Conservation (phyloP, 2,888 invertebrate species). For the Callimorpha dominula region DNA sequence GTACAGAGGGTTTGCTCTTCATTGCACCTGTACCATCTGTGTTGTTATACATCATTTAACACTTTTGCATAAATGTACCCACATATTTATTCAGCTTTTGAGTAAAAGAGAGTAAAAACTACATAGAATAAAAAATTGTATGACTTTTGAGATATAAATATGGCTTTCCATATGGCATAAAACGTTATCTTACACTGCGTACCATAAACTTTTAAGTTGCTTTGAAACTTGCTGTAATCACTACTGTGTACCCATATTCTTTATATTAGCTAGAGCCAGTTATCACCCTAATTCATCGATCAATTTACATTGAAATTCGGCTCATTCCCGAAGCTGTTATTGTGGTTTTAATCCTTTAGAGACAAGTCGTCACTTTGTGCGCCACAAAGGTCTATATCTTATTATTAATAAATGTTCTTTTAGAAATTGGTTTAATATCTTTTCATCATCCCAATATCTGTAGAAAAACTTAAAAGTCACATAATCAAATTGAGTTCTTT, state of each 20-base stretch:
- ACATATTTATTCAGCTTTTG: no score
- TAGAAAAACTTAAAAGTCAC: background rate
- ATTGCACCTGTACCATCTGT: no score
- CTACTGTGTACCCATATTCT: background rate
- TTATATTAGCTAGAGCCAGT: conserved; percentile 19
- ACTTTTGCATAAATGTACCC: no score
- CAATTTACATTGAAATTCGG: conserved; percentile 51
- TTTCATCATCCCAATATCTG: background rate
- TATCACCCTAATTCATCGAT: conserved; percentile 37
- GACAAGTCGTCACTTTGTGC: conserved; percentile 44
- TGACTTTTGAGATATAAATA: no score
- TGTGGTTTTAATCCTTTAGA: conserved; percentile 52
- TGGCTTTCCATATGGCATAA: no score
- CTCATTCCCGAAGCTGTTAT: conserved; percentile 43
- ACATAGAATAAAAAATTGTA: no score
- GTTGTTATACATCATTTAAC: no score
- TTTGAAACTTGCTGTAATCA: background rate
- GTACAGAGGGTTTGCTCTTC: no score
- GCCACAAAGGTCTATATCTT: conserved; percentile 32
- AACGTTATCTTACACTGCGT: no score
- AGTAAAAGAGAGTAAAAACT: no score
- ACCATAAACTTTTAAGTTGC: no score
- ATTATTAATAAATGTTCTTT: conserved; percentile 45
- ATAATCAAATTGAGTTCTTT: background rate
- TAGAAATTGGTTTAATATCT: conserved; percentile 29